These are phyloP conservation scores for Thaleichthys pacificus DNA, from an alignment of 2,797 vertebrate genomes.

Conservation along the genomic window DNA sequence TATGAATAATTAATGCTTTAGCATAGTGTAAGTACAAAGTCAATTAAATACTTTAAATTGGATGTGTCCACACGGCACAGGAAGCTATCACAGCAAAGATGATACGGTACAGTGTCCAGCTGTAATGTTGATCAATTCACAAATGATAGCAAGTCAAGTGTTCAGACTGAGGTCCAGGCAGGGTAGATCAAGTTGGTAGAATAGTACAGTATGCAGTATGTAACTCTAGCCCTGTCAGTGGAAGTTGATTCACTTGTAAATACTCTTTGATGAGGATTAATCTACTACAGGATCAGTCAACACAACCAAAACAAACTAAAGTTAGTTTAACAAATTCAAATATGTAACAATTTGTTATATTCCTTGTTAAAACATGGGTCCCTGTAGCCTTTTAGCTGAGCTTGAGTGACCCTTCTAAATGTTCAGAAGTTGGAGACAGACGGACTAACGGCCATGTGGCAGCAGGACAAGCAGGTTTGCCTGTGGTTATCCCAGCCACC, in stretches of 20 bases:
- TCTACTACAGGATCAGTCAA: not conserved
- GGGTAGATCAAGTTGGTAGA: too few species aligned
- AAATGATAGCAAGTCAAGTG: too few species aligned
- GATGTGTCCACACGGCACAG: too few species aligned
- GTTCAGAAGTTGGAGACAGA: not conserved
- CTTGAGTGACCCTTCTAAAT: not conserved
- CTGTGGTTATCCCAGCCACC: constrained; percentile 40
- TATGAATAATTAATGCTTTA: not conserved
- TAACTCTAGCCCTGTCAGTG: too few species aligned
- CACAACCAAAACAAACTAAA: not conserved
- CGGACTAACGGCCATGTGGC: constrained; percentile 41
- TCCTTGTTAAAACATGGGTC: not conserved
- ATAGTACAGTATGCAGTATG: too few species aligned
- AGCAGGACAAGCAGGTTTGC: constrained; percentile 31
- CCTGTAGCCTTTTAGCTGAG: not conserved
- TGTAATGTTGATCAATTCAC: too few species aligned
- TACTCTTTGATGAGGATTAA: too few species aligned
- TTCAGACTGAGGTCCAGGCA: too few species aligned
- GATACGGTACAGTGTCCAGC: too few species aligned
- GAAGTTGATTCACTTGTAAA: too few species aligned
- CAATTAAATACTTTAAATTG: too few species aligned
- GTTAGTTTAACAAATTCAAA: not conserved
- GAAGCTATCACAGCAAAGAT: too few species aligned
- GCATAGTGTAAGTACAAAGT: not conserved
- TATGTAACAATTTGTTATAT: not conserved